A percentile compares a stretch with the other conserved stretches of the same genome.
Conservation (phyloP, 2,113 vertebrate genomes). For the Chionomys nivalis region DNA sequence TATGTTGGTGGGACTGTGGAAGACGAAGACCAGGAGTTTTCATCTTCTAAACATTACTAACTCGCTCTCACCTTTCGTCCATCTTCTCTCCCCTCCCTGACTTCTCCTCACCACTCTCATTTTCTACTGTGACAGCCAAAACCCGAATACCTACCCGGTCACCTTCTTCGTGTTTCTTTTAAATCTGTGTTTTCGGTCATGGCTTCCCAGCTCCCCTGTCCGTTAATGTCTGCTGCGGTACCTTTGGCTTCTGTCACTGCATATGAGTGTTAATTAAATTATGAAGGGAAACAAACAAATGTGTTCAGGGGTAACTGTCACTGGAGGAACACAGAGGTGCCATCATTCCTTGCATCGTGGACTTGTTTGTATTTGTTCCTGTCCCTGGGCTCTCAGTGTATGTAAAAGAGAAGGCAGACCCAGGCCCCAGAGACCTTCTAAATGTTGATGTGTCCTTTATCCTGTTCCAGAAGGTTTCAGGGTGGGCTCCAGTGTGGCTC, state of each 20-base stretch:
- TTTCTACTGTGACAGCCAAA: not conserved
- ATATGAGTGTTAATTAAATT: slow-evolving; percentile 43
- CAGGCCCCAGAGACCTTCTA: not conserved
- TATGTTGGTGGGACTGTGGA: not conserved
- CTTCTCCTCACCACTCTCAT: not conserved
- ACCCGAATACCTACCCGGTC: too few relatives aligned
- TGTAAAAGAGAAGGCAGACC: slow-evolving; percentile 62
- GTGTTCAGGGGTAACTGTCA: slow-evolving; percentile 78
- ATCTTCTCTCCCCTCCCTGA: not conserved
- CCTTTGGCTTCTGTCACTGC: not conserved
- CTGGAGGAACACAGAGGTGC: slow-evolving; percentile 79
- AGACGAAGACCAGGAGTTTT: too few relatives aligned
- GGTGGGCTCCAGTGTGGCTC: not conserved
- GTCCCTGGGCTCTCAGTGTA: slow-evolving; percentile 46
- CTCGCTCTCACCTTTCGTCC: too few relatives aligned
- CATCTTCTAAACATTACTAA: not conserved
- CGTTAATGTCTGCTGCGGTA: not conserved
- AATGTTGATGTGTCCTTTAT: not conserved
- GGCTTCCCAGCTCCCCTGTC: not conserved
- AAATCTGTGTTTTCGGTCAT: not conserved
- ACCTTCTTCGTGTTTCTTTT: not conserved
- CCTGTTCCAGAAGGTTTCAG: not conserved
- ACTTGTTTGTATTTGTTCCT: slow-evolving; percentile 4
- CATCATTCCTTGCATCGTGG: slow-evolving; percentile 27
- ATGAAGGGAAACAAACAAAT: slow-evolving; percentile 70